phyloP scores from a whole-genome alignment of 2,113 vertebrate genomes.

The Ciconia boyciana region DNA sequence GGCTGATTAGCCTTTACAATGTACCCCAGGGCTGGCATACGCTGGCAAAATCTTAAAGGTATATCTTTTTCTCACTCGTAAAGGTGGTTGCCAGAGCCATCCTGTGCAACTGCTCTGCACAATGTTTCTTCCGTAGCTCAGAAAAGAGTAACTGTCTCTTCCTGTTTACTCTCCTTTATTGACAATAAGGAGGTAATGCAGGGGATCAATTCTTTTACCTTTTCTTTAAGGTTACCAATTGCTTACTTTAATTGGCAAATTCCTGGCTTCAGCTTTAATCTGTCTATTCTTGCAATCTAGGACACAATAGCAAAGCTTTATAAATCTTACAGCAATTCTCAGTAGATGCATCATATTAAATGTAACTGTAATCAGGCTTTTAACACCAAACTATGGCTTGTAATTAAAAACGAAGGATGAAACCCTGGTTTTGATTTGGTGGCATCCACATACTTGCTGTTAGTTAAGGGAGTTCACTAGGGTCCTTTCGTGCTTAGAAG shows the following conservation, averaged over 20 bases:
- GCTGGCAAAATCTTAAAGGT: constrained; percentile 13
- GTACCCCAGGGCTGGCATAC: background rate
- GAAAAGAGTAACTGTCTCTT: background rate
- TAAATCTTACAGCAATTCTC: background rate
- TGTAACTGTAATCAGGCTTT: background rate
- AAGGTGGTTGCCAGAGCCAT: background rate
- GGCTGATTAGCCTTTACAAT: background rate
- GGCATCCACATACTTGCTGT: background rate
- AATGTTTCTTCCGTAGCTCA: background rate
- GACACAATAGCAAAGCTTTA: background rate
- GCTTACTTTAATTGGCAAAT: background rate
- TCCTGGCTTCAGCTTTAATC: background rate
- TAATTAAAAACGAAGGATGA: background rate
- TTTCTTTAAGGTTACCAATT: background rate
- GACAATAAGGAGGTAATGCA: background rate
- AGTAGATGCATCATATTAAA: background rate
- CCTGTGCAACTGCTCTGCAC: background rate
- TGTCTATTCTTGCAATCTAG: background rate
- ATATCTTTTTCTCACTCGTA: background rate
- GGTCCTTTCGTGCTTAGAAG: background rate
- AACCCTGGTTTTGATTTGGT: background rate
- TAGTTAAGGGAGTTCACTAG: background rate
- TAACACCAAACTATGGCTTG: background rate
- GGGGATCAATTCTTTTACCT: background rate
- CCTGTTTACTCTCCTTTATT: background rate